A percentile compares a stretch with the other conserved stretches of the same genome.
phyloP scores from a whole-genome alignment of 2,113 vertebrate genomes.

The Miniopterus natalensis region DNA sequence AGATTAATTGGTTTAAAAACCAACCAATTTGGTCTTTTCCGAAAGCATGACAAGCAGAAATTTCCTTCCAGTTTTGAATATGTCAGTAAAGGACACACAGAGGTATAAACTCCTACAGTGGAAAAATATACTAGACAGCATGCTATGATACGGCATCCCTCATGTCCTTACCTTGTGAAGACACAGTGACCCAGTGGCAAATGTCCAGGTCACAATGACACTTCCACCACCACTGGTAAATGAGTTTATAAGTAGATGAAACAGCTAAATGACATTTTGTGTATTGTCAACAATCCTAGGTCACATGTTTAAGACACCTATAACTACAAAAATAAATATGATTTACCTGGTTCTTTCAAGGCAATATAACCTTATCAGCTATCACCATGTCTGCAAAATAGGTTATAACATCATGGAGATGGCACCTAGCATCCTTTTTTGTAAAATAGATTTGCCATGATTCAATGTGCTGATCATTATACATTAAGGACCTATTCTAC shows the following conservation, averaged over 20 bases:
- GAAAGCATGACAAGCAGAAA: constrained; percentile 41
- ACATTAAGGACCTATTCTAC: not conserved
- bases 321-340: constrained; percentile 55
- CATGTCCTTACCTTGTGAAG: not conserved
- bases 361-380: not conserved
- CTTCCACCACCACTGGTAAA: not conserved
- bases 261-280: constrained; percentile 21
- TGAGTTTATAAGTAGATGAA: constrained; percentile 53
- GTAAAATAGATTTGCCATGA: not conserved
- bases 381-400: not conserved
- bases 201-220: not conserved
- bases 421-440: not conserved
- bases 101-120: not conserved
- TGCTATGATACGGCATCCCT: not conserved
- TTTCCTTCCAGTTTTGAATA: constrained; percentile 38
- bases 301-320: constrained; percentile 39
- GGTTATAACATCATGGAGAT: constrained; percentile 23
- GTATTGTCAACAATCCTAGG: not conserved
- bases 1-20: constrained; percentile 59
- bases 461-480: not conserved
- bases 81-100: constrained; percentile 31
- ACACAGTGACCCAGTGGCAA: not conserved
- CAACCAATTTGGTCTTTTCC: constrained; percentile 62
- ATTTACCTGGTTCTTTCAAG: not conserved
- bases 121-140: not conserved